Conservation (phyloP, 2,113 vertebrate species). For the Gallinago jamesoni region DNA sequence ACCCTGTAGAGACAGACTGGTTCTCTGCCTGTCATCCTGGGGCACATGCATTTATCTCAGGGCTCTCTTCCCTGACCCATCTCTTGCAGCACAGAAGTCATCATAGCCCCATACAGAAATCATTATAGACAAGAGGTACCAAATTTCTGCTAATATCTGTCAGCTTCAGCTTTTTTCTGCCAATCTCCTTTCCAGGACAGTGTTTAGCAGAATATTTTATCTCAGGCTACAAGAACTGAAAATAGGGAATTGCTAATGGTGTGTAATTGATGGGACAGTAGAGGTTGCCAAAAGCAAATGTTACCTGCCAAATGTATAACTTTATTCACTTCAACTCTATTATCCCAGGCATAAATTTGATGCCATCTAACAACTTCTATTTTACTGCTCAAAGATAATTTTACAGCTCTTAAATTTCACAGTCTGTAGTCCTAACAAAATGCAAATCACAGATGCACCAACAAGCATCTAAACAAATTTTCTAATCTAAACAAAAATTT, state of each 20-base stretch:
- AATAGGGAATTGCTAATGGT: slow-evolving; percentile 4
- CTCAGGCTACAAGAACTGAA: background rate
- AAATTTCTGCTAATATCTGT: background rate
- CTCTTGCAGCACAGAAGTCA: background rate
- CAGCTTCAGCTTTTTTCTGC: background rate
- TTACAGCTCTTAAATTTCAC: background rate
- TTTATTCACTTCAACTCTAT: background rate
- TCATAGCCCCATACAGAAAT: background rate
- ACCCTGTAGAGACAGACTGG: background rate
- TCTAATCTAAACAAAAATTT: background rate
- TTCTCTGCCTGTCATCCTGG: background rate
- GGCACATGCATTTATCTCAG: background rate
- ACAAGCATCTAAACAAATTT: background rate
- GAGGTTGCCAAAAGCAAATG: slow-evolving; percentile 28
- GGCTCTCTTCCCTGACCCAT: background rate
- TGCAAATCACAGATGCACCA: background rate
- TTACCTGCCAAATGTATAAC: background rate
- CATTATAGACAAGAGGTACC: background rate
- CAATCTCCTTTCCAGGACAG: background rate
- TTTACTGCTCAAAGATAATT: background rate
- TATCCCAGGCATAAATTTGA: background rate
- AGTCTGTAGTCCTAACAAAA: background rate
- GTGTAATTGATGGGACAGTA: background rate
- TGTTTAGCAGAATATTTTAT: background rate
- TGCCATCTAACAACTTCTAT: background rate